A percentile compares a stretch with the other conserved stretches of the same genome.
phyloP scores from a whole-genome alignment of 2,113 vertebrate genomes.

The Otus sunia region DNA sequence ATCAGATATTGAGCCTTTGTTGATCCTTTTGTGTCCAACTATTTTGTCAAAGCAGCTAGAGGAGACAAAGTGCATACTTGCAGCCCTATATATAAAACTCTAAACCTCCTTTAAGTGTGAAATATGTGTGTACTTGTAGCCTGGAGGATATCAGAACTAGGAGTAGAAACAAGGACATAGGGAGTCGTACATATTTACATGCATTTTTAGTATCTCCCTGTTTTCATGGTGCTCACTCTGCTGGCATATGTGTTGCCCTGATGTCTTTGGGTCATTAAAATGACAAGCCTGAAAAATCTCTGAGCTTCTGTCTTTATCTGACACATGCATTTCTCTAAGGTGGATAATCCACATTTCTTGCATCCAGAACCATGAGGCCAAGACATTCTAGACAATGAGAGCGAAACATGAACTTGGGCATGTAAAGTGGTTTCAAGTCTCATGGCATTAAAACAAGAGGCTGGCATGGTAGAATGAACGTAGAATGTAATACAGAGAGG shows the following conservation, averaged over 20 bases:
- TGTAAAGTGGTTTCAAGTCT: rapidly evolving
- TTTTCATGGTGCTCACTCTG: neutral
- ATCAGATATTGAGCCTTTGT: neutral
- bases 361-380: neutral
- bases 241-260: neutral
- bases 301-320: neutral
- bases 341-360: neutral
- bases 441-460: neutral
- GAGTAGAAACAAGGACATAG: rapidly evolving
- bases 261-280: neutral
- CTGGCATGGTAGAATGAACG: neutral
- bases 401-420: neutral
- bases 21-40: neutral
- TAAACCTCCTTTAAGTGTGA: neutral
- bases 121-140: neutral
- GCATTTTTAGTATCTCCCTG: neutral
- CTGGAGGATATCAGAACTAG: neutral
- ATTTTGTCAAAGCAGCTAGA: neutral
- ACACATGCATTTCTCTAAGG: neutral
- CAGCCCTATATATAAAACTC: neutral
- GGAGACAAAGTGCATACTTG: neutral
- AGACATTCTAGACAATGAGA: neutral
- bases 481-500: neutral
- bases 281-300: neutral
- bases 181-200: neutral